Evolutionary conservation across 2,888 invertebrate genomes (phyloP), one percentile per base, ranked within the genome.

Genomic region (Acanthosepion lycidas): DNA sequence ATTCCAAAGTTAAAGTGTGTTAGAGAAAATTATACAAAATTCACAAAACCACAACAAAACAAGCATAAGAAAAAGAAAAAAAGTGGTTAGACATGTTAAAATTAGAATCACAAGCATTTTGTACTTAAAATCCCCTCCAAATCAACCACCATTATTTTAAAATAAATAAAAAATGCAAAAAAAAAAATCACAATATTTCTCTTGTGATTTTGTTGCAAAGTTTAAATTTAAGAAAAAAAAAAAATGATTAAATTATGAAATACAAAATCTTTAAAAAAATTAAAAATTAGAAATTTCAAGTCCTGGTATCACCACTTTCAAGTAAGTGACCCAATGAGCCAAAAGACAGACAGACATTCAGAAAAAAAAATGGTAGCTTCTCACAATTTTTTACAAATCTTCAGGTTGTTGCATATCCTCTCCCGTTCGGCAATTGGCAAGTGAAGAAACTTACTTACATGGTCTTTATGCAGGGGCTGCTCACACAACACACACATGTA

Each of bases 321-420:
- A 55, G 55, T 55, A 55, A 78, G 78, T 78, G 78, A 78, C n/a
- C n/a, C n/a, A n/a, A 8, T 28, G n/a, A 78, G 78, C 28, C 12
- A n/a, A 12, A n/a, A 78, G 78, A 78, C n/a, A 28, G 28, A 26
- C 23, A 28, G n/a, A 28, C 78, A 28, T n/a, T n/a, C 78, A 28
- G 28, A n/a, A 78, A n/a, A 78, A 78, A 78, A 78, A 78, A 78
- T 9, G 78, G 12, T 15, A n/a, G 78, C 78, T 78, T n/a, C n/a
- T n/a, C n/a, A n/a, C n/a, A 78, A 78, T 78, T 78, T 64, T 78
- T 78, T n/a, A 78, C 78, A 78, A 78, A 78, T 78, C 78, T 78
- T 78, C n/a, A 78, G n/a, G 78, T 12, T n/a, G n/a, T 78, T 9
- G 55, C 55, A 18, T 55, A 55, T 55, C 55, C 55, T 55, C n/a